Base-by-base conservation (phyloP, 2,888 invertebrate species). In the Argynnis bischoffii region DNA sequence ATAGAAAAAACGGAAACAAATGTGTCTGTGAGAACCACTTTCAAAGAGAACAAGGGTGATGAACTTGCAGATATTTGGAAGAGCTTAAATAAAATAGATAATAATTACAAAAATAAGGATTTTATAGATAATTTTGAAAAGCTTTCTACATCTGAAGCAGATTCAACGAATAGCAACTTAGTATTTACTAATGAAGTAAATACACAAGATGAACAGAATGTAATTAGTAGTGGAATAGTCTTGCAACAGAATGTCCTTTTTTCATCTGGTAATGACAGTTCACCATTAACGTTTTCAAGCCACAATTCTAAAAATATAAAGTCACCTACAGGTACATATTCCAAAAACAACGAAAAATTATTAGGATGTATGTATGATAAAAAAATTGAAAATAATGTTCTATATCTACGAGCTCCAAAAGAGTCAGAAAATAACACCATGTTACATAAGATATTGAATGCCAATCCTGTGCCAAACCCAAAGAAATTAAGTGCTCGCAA, bases 401-500 rank as follows among this genome's bases (percentile, higher is more conserved):
- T 66, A 21, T 48, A 61, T 46, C 47, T 69, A 63, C 63, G 66
- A 3, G 11, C 48, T 4, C 11, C 13, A 26, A 26, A 55, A 55
- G 72, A 69, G 16, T 31, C 15, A 31, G 73, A 72, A 8, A 75
- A 67, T 46, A 69, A 72, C 54, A 63, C 35, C 21, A 50, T 35
- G 13, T 56, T 21, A 35, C 75, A 69, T 54, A 84, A 80, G 72
- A 70, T 86, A n/a, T 74, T 85, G 4, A 86, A 89, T 77, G 75
- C 78, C 41, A 86, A 80, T 76, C 92, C 92, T 50, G 92, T 90
- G 16, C 80, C 86, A 48, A 88, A 90, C 73, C 92, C 92, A 6
- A 92, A 87, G 78, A 83, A 87, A 77, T 76, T 90, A 21, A 89
- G 11, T 41, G 11, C 35, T 11, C 35, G 35, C 35, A 41, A 41